Conservation (phyloP, 2,888 invertebrate species). For the Aphidoletes aphidimyza region DNA sequence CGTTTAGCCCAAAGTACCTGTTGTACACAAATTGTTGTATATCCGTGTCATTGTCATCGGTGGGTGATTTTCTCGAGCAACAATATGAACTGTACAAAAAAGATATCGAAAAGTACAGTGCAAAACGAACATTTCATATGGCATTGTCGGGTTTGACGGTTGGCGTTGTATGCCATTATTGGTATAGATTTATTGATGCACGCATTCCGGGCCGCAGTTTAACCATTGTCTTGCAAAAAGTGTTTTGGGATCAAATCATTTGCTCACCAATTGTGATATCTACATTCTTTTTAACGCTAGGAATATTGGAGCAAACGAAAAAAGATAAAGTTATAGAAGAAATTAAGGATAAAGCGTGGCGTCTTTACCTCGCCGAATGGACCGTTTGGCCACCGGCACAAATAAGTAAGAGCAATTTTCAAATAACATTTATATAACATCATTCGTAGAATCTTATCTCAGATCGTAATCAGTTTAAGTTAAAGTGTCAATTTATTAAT, state of each 20-base stretch:
- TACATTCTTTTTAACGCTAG: conserved; percentile 81
- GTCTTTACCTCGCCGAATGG: conserved; percentile 86
- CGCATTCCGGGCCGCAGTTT: conserved; percentile 76
- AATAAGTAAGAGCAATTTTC: conserved; percentile 63
- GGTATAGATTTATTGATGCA: conserved; percentile 83
- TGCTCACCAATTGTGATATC: conserved; percentile 84
- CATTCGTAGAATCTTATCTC: too few species aligned
- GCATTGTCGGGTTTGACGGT: conserved; percentile 79
- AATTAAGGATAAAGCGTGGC: conserved; percentile 77
- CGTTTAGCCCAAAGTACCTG: conserved; percentile 75
- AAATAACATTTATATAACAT: not conserved
- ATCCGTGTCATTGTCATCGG: conserved; percentile 80
- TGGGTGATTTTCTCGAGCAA: conserved; percentile 87
- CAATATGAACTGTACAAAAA: conserved; percentile 75
- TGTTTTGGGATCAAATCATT: conserved; percentile 83
- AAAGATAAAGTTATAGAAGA: conserved; percentile 73
- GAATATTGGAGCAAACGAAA: conserved; percentile 75
- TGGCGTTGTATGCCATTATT: conserved; percentile 85
- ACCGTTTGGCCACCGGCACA: conserved; percentile 93
- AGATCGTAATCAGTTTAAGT: too few species aligned
- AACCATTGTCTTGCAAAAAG: conserved; percentile 77
- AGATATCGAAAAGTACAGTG: conserved; percentile 71
- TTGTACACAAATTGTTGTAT: conserved; percentile 83
- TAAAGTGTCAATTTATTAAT: too few species aligned
- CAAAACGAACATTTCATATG: conserved; percentile 78